Evolutionary conservation across 2,888 invertebrate genomes (phyloP), one percentile per base, ranked within the genome.

Genomic region (Nephrocerus scutellatus): DNA sequence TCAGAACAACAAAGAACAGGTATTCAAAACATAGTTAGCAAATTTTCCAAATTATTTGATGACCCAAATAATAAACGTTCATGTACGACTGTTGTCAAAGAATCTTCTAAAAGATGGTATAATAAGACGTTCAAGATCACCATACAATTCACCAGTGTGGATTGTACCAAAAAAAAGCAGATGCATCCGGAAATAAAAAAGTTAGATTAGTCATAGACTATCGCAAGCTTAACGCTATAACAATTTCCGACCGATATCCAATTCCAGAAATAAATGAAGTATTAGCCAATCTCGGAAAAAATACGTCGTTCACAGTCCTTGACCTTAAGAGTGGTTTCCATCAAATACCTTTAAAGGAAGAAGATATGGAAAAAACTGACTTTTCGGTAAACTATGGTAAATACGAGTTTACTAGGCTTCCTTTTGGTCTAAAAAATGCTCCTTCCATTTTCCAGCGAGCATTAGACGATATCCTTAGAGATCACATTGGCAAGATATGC

Each of bases 381-480:
- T 44, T 41, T 30, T 35, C 30, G 4, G 29, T 44, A 3, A 40
- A 34, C 8, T 40, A 40, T 15, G 37, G 39, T n/a, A 38, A 43
- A 39, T 33, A 41, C 29, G 30, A 37, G 19, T 32, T 46, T 13
- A 10, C 36, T 7, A 21, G 44, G 13, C 12, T 39, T 14, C 39
- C 39, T 12, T 46, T 46, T 16, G 47, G 47, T 4, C 22, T 47
- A 5, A 44, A 44, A 35, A 47, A 44, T 19, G 40, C 39, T 6
- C 37, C 38, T 9, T 29, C 30, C 6, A 45, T 42, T 31, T 46
- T 43, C 30, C 41, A 43, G 20, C 15, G 44, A 23, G 21, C 38
- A 1, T 24, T 44, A 9, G 41, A 41, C 14, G 44, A 43, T 15
- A 43, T 43, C 9, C 24, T 38, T 6, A 31, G 34, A 23, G 36